Evolutionary conservation across 2,797 vertebrate genomes (phyloP).

Genomic region (Darevskia nairensis): DNA sequence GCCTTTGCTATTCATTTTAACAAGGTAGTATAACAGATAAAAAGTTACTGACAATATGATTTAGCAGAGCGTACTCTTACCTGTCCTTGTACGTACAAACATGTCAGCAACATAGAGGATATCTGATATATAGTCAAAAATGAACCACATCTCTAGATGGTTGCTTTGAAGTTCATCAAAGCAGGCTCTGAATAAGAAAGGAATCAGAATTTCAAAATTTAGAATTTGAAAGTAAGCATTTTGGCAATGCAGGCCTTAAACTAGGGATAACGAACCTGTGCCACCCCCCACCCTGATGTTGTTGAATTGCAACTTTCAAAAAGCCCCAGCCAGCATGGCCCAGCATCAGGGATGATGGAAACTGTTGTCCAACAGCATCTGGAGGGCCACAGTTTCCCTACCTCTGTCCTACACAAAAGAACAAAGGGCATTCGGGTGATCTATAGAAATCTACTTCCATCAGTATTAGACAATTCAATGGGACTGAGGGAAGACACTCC

Average conservation of each 20-base stretch:
- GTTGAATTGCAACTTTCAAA: not conserved
- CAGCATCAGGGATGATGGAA: not conserved
- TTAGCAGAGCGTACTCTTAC: constrained; percentile 69
- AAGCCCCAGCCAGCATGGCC: not conserved
- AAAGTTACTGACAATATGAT: constrained; percentile 5
- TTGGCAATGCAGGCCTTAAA: constrained; percentile 4
- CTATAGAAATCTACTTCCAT: not conserved
- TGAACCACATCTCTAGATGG: constrained; percentile 86
- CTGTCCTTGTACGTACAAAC: constrained; percentile 91
- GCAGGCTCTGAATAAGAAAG: constrained; percentile 85
- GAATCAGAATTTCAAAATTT: not conserved
- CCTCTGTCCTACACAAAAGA: not conserved
- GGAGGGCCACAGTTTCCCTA: not conserved
- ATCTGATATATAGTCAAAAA: constrained; percentile 87
- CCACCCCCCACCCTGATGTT: too few species aligned
- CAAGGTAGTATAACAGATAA: not conserved
- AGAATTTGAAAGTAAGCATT: constrained; percentile 24
- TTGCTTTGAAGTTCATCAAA: constrained; percentile 94
- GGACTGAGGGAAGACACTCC: not conserved
- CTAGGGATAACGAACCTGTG: not conserved
- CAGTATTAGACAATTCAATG: not conserved
- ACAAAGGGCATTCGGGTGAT: not conserved
- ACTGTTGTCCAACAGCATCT: not conserved
- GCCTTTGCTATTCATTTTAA: constrained; percentile 24
- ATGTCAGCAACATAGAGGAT: constrained; percentile 88